phyloP scores from a whole-genome alignment of 1,140 invertebrate species.

The Brachystomella parvula region DNA sequence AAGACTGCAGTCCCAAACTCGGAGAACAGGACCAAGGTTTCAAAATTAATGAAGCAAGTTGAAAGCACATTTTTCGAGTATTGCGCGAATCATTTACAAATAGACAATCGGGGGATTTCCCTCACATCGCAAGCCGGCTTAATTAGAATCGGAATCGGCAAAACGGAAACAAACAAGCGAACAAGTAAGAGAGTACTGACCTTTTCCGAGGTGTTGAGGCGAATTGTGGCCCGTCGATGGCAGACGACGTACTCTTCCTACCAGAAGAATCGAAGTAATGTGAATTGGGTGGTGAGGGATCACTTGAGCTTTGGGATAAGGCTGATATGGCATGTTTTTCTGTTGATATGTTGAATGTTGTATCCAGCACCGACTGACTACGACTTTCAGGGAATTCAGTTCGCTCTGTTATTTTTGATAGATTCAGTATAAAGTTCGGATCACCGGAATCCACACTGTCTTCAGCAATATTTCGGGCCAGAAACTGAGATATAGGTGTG shows the following conservation, averaged over 20 bases:
- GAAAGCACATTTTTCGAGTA: no score
- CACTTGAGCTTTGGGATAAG: background rate
- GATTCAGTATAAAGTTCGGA: conserved; percentile 21
- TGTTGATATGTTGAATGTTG: conserved; percentile 2
- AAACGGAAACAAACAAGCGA: conserved; percentile 35
- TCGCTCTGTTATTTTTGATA: conserved; percentile 35
- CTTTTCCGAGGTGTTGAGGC: conserved; percentile 17
- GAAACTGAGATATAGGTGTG: background rate
- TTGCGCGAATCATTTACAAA: no score
- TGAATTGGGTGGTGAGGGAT: background rate
- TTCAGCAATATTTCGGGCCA: background rate
- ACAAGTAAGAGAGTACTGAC: conserved; percentile 33
- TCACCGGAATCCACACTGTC: conserved; percentile 5
- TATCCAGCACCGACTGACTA: conserved; percentile 9
- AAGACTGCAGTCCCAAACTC: no score
- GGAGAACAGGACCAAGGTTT: no score
- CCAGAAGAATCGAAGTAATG: conserved; percentile 20
- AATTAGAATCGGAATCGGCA: conserved; percentile 23
- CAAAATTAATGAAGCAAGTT: no score
- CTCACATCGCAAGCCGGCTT: no score
- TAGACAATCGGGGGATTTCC: no score
- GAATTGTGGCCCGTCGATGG: background rate
- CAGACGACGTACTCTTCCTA: background rate
- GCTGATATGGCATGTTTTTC: background rate
- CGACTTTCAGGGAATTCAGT: conserved; percentile 27